Percentiles rank a stretch among this genome's conserved stretches.
These are phyloP conservation scores for Scelioninae gen. 1 DNA, from an alignment of 2,888 invertebrate species.

Conservation along the genomic window DNA sequence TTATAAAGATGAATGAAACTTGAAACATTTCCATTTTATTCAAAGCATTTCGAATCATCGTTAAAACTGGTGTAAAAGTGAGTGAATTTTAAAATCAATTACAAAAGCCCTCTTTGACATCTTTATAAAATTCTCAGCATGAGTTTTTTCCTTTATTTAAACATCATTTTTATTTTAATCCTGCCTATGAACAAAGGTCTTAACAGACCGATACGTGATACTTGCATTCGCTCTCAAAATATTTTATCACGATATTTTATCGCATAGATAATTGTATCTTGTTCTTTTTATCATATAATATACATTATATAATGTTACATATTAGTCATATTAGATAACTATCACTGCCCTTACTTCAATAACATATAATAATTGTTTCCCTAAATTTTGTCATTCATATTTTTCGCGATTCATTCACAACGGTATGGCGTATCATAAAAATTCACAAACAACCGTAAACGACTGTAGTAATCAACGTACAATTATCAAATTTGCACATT, in stretches of 20 bases:
- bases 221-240: slow-evolving; percentile 67
- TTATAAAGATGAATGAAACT: slow-evolving; percentile 56
- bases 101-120: slow-evolving; percentile 43
- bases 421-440: too few species aligned
- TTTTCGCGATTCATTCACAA: too few species aligned
- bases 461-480: too few species aligned
- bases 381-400: slow-evolving; percentile 70
- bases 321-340: slow-evolving; percentile 74
- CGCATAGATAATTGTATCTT: slow-evolving; percentile 57
- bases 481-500: too few species aligned
- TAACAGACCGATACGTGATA: slow-evolving; percentile 54
- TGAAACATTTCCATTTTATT: slow-evolving; percentile 13
- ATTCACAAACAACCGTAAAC: too few species aligned
- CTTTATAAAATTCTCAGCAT: slow-evolving; percentile 68
- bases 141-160: slow-evolving; percentile 35
- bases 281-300: slow-evolving; percentile 49
- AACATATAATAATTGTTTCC: slow-evolving; percentile 78
- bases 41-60: slow-evolving; percentile 10
- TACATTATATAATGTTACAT: slow-evolving; percentile 66
- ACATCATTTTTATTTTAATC: slow-evolving; percentile 34
- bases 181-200: slow-evolving; percentile 60
- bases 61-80: slow-evolving; percentile 27
- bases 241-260: slow-evolving; percentile 63
- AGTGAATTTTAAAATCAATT: slow-evolving; percentile 39
- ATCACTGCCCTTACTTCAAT: slow-evolving; percentile 81